A percentile compares a stretch with the other conserved stretches of the same genome.
These are phyloP conservation scores for Neogobius melanostomus DNA, from an alignment of 2,113 vertebrate species.

Conservation along the genomic window DNA sequence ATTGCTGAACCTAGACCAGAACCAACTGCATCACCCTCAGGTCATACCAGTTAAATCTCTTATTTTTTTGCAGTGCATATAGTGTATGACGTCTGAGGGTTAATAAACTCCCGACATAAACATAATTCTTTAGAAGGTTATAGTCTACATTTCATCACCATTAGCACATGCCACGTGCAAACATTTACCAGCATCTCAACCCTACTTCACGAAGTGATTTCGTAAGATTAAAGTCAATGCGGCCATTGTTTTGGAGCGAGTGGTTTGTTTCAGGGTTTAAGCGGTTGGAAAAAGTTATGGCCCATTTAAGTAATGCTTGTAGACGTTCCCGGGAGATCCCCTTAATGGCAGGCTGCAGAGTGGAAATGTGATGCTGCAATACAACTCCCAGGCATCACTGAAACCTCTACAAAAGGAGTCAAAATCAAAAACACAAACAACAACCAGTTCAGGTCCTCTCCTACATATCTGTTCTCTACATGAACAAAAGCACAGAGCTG, in stretches of 20 bases:
- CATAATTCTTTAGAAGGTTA: background rate
- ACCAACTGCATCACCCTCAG: no score
- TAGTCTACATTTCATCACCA: background rate
- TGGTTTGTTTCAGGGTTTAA: constrained; percentile 15
- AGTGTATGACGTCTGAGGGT: no score
- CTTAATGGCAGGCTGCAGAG: constrained; percentile 51
- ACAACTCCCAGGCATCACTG: constrained; percentile 28
- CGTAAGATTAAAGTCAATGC: background rate
- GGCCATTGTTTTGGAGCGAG: constrained; percentile 10
- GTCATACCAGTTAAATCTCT: no score
- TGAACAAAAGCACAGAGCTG: no score
- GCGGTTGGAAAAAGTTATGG: constrained; percentile 20
- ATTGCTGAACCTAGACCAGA: no score
- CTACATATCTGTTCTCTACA: no score
- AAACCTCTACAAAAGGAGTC: background rate
- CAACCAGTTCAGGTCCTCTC: background rate
- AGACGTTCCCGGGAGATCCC: constrained; percentile 23
- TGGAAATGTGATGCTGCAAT: constrained; percentile 35
- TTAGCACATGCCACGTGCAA: background rate
- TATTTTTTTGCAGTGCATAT: no score
- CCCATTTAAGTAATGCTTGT: constrained; percentile 29
- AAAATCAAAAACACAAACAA: background rate
- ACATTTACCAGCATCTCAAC: background rate
- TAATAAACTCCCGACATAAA: no score
- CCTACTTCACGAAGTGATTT: background rate